Evolutionary conservation across 2,888 invertebrate species (phyloP), one percentile per base, ranked within the genome.

Genomic region (Eupithecia subfuscata): DNA sequence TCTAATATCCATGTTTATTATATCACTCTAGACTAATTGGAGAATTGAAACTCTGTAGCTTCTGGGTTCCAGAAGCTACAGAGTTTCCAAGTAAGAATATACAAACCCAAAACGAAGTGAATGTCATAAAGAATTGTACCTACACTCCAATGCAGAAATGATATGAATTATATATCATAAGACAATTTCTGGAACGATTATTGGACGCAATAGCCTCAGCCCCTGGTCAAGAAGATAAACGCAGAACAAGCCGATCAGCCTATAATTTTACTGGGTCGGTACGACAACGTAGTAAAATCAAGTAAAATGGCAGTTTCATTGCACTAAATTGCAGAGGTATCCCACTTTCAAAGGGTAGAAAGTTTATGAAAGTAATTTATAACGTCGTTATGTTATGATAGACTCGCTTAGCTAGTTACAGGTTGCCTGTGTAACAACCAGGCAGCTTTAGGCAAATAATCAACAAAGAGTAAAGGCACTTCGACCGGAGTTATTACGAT

Each of bases 181-280:
- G 80, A 86, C 87, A 89, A 88, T 89, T 88, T 89, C 88, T 88
- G 22, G 25, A 60, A 22, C 12, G 12, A 56, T 25, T 56, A 56
- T 22, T 25, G 14, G 25, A 25, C 25, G 5, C 60, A 25, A 60
- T 60, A 86, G 88, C 88, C 83, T 86, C 4, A 40, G 88, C 89
- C 87, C 73, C 84, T 78, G 87, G 88, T 90, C 87, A 71, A 67
- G 40, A 22, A 43, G n/a, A 25, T 37, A 43, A 22, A 12, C 43
- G 7, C 14, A 14, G 43, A 43, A 68, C 12, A 14, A 68, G 43
- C 40, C 22, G 68, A 68, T 68, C 18, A 18, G 12, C 34, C 40
- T 45, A 68, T 68, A 43, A 68, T 67, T 18, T 67, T 25, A 40
- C 43, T 4, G 25, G n/a, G 30, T 63, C 30, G 64, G 34, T 22